These are phyloP conservation scores for Corythoichthys intestinalis DNA, from an alignment of 2,113 vertebrate genomes.

Conservation along the genomic window DNA sequence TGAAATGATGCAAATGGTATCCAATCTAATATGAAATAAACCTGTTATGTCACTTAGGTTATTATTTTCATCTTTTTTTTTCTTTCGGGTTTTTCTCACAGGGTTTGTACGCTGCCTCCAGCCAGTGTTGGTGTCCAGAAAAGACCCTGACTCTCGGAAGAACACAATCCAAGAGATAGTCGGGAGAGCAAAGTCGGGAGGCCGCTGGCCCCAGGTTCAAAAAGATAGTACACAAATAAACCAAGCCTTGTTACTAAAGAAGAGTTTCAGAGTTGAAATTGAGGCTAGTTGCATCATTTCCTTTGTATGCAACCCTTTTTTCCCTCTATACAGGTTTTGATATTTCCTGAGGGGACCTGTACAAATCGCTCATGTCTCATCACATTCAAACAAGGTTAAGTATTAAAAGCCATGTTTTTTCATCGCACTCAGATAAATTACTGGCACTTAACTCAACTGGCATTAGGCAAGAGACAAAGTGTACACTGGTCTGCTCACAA, in stretches of 20 bases:
- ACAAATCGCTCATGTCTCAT: constrained; percentile 97
- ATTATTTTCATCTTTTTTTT: neutral
- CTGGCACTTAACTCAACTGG: too few species aligned
- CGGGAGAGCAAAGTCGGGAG: constrained; percentile 79
- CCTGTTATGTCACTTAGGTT: neutral
- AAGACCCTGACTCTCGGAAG: constrained; percentile 89
- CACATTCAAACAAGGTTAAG: constrained; percentile 93
- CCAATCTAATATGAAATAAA: neutral
- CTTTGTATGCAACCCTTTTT: neutral
- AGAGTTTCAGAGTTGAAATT: neutral
- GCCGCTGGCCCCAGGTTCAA: constrained; percentile 90
- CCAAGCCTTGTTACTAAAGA: neutral
- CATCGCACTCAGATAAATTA: neutral
- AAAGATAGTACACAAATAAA: neutral
- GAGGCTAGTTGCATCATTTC: constrained; percentile 8
- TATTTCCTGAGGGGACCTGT: constrained; percentile 98
- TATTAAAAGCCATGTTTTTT: neutral
- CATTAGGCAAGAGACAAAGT: neutral
- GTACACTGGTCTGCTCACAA: neutral
- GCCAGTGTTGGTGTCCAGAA: constrained; percentile 87
- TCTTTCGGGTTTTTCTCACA: constrained; percentile 17
- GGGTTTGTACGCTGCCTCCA: constrained; percentile 81
- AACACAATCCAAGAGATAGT: constrained; percentile 88
- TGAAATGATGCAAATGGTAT: neutral
- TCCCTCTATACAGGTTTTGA: constrained; percentile 76